Conservation (phyloP, 1,140 invertebrate species). For the Scaptodrosophila lebanonensis region DNA sequence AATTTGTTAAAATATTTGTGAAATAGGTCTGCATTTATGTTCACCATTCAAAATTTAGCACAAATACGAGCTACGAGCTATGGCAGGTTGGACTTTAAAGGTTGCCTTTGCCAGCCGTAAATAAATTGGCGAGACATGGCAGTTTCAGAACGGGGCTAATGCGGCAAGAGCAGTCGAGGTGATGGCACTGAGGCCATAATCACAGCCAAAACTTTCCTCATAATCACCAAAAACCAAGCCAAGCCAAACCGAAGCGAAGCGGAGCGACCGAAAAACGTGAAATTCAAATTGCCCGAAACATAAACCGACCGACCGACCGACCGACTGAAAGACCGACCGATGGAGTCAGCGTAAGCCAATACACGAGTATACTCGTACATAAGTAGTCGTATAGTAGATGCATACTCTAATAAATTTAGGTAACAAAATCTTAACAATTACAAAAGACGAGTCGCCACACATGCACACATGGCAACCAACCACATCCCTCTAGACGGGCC, state of each 20-base stretch:
- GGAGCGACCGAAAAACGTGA: conserved; percentile 25
- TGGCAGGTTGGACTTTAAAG: no score
- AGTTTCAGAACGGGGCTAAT: no score
- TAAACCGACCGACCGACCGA: background rate
- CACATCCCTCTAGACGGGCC: background rate
- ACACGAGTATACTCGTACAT: conserved; percentile 5
- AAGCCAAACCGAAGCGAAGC: background rate
- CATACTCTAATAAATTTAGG: conserved; percentile 64
- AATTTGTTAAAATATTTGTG: no score
- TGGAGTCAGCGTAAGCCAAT: conserved; percentile 15
- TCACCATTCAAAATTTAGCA: no score
- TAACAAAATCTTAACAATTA: conserved; percentile 76
- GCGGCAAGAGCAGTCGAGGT: no score
- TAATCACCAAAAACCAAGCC: conserved; percentile 33
- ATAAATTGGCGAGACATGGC: no score
- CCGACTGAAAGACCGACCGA: background rate
- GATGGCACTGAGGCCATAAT: no score
- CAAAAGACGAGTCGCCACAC: no score
- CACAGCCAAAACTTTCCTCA: conserved; percentile 51
- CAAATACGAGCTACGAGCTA: no score
- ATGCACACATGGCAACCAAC: no score
- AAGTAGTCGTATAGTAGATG: conserved; percentile 25
- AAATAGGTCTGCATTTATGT: no score
- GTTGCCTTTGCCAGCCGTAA: no score
- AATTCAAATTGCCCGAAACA: conserved; percentile 61